These are phyloP conservation scores for Plemyria rubiginata DNA, from an alignment of 2,888 invertebrate species.

Conservation along the genomic window DNA sequence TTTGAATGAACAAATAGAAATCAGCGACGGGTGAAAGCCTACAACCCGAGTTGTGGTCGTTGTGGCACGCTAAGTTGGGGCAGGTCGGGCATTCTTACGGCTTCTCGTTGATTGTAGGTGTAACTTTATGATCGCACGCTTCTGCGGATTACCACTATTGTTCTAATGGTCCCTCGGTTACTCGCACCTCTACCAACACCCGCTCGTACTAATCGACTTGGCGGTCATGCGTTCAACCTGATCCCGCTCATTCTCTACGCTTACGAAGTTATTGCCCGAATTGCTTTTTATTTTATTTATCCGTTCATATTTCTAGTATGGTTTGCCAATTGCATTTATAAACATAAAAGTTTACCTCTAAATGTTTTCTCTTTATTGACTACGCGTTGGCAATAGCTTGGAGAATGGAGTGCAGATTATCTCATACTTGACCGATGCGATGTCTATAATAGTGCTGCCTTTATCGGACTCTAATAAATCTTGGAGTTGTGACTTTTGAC, in stretches of 20 bases:
- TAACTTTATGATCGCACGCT: constrained; percentile 79
- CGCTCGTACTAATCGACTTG: constrained; percentile 48
- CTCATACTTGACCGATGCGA: constrained; percentile 23
- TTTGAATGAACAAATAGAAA: constrained; percentile 42
- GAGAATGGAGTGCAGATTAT: background rate
- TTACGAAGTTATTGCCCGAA: constrained; percentile 56
- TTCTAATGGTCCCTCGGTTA: constrained; percentile 71
- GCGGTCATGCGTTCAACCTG: constrained; percentile 72
- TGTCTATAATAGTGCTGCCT: constrained; percentile 64
- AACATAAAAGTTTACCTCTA: constrained; percentile 8
- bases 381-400: constrained; percentile 3
- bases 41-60: constrained; percentile 45
- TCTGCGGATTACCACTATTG: constrained; percentile 74
- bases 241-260: constrained; percentile 69
- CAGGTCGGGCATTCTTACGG: constrained; percentile 69
- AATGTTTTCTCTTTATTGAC: constrained; percentile 6
- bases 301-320: constrained; percentile 25
- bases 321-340: constrained; percentile 23
- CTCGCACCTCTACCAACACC: constrained; percentile 64
- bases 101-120: constrained; percentile 69
- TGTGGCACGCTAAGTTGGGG: constrained; percentile 61
- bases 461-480: constrained; percentile 76
- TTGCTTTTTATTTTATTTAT: constrained; percentile 42
- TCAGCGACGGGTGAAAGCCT: constrained; percentile 49
- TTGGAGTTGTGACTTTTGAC: constrained; percentile 73